phyloP scores from a whole-genome alignment of 2,797 vertebrate genomes.

The Rhinophrynus dorsalis region DNA sequence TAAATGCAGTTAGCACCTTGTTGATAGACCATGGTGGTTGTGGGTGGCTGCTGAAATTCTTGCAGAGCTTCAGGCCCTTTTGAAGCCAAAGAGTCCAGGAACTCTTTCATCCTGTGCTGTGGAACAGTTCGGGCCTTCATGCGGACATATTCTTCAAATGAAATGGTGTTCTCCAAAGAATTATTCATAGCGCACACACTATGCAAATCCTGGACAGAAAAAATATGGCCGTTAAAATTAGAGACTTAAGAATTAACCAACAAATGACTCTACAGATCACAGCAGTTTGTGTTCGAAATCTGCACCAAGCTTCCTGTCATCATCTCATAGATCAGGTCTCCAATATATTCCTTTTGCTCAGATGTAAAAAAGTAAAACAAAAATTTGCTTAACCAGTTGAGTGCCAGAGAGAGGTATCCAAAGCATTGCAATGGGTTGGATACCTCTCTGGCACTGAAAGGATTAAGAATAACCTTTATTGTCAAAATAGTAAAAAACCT shows the following conservation, averaged over 20 bases:
- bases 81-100: constrained; percentile 89
- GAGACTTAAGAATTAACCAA: too few species aligned
- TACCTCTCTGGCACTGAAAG: too few species aligned
- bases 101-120: constrained; percentile 98
- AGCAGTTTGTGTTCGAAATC: too few species aligned
- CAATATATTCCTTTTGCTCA: too few species aligned
- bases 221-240: constrained; percentile 14
- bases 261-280: background rate
- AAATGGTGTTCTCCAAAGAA: constrained; percentile 91
- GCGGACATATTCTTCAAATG: constrained; percentile 95
- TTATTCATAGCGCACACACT: constrained; percentile 87
- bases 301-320: too few species aligned
- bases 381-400: too few species aligned
- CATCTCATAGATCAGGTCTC: too few species aligned
- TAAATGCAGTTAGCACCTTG: constrained; percentile 93
- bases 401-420: too few species aligned
- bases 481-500: background rate
- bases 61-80: constrained; percentile 92
- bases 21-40: constrained; percentile 93
- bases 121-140: constrained; percentile 92
- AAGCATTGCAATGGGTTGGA: too few species aligned
- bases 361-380: background rate
- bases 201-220: constrained; percentile 66
- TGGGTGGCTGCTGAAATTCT: constrained; percentile 87
- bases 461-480: too few species aligned